Evolutionary conservation across 2,113 vertebrate species (phyloP).

Genomic region (Mungos mungo): DNA sequence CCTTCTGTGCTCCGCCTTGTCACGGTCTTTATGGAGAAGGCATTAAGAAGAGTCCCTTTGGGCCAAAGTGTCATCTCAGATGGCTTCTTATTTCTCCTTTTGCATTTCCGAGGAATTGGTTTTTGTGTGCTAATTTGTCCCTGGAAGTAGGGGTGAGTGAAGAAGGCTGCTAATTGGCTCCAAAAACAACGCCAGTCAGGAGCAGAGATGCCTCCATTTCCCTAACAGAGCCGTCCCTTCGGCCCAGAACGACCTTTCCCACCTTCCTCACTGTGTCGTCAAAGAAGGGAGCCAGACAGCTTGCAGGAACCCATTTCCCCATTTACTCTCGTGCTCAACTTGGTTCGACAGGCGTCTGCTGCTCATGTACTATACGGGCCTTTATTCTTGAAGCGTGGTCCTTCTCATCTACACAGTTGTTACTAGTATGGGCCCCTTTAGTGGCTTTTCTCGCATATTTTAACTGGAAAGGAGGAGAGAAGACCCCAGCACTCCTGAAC

Average conservation of each 20-base stretch:
- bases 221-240: background rate
- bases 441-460: background rate
- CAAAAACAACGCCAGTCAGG: background rate
- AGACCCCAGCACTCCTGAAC: background rate
- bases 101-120: background rate
- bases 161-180: background rate
- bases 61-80: background rate
- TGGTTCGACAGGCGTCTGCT: background rate
- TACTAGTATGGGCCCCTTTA: background rate
- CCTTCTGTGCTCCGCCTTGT: background rate
- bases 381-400: background rate
- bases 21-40: background rate
- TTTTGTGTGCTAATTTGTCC: background rate
- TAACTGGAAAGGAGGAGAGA: background rate
- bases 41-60: background rate
- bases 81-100: conserved; percentile 8
- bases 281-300: background rate
- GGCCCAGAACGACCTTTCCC: background rate
- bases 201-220: background rate
- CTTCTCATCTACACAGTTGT: background rate
- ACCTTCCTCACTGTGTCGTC: background rate
- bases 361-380: background rate
- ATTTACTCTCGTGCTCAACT: background rate
- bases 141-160: background rate
- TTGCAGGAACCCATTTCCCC: background rate